Evolutionary conservation across 2,888 invertebrate species (phyloP).

Genomic region (Zaprionus lineosus): DNA sequence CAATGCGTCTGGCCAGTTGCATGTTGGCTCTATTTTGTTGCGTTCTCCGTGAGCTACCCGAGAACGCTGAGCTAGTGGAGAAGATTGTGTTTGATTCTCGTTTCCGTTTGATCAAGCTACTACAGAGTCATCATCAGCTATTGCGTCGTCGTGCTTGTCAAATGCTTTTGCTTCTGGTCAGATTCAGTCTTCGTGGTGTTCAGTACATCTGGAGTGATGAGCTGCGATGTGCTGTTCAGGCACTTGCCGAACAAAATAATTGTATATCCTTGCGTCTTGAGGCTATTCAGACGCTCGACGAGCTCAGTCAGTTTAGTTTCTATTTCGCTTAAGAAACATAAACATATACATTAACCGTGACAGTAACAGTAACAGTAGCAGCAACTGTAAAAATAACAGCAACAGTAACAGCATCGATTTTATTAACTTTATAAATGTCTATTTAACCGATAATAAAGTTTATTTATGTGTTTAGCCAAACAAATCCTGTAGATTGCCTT

Average conservation of each 20-base stretch:
- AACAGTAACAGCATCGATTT: slow-evolving; percentile 21
- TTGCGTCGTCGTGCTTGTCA: slow-evolving; percentile 87
- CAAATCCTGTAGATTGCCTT: slow-evolving; percentile 56
- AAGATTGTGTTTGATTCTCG: slow-evolving; percentile 85
- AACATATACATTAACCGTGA: no score
- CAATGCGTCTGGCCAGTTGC: slow-evolving; percentile 86
- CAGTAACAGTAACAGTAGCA: no score
- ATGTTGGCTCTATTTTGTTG: slow-evolving; percentile 89
- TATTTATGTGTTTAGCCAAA: slow-evolving; percentile 50
- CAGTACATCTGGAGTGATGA: slow-evolving; percentile 80
- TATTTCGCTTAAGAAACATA: slow-evolving; percentile 55
- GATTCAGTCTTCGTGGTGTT: slow-evolving; percentile 87
- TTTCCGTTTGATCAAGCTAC: slow-evolving; percentile 84
- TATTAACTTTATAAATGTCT: slow-evolving; percentile 12
- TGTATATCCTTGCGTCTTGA: slow-evolving; percentile 75
- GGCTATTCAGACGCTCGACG: slow-evolving; percentile 80
- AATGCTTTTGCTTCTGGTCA: slow-evolving; percentile 87
- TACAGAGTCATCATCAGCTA: slow-evolving; percentile 85
- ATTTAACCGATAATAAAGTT: slow-evolving; percentile 16
- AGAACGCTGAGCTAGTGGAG: slow-evolving; percentile 90
- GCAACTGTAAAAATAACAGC: no score
- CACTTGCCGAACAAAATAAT: slow-evolving; percentile 72
- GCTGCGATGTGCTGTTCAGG: slow-evolving; percentile 75
- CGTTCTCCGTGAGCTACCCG: slow-evolving; percentile 88
- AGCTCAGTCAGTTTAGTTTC: slow-evolving; percentile 81